Evolutionary conservation across 1,140 invertebrate genomes (phyloP).

Genomic region (Triops cancriformis): DNA sequence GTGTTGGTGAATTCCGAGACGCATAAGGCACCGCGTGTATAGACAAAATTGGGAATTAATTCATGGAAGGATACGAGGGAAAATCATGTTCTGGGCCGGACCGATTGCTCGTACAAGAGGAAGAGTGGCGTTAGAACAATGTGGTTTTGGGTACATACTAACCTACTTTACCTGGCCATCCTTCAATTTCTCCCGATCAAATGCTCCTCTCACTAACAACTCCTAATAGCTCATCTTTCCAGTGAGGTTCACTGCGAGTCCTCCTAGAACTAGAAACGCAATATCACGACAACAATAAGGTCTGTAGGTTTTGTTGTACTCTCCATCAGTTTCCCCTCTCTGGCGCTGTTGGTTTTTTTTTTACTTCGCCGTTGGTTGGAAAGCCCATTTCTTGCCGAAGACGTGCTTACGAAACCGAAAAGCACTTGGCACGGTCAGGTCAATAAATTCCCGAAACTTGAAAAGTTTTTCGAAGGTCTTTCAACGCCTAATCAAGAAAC

Average conservation of each 20-base stretch:
- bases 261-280: neutral
- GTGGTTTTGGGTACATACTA: neutral
- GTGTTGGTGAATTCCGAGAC: neutral
- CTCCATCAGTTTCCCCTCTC: neutral
- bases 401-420: neutral
- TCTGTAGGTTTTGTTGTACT: neutral
- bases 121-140: neutral
- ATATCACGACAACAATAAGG: neutral
- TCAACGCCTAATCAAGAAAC: neutral
- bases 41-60: neutral
- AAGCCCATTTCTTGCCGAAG: neutral
- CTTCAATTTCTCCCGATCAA: neutral
- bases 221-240: neutral
- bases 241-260: neutral
- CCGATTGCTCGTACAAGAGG: neutral
- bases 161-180: neutral
- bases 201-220: neutral
- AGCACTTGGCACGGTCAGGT: conserved; percentile 12
- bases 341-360: neutral
- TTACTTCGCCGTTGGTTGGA: neutral
- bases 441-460: neutral
- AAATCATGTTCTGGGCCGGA: neutral
- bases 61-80: neutral
- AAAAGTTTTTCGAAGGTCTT: conserved; percentile 5
- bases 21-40: neutral